Conservation (phyloP, 2,113 vertebrate genomes). For the Podarcis raffonei region DNA sequence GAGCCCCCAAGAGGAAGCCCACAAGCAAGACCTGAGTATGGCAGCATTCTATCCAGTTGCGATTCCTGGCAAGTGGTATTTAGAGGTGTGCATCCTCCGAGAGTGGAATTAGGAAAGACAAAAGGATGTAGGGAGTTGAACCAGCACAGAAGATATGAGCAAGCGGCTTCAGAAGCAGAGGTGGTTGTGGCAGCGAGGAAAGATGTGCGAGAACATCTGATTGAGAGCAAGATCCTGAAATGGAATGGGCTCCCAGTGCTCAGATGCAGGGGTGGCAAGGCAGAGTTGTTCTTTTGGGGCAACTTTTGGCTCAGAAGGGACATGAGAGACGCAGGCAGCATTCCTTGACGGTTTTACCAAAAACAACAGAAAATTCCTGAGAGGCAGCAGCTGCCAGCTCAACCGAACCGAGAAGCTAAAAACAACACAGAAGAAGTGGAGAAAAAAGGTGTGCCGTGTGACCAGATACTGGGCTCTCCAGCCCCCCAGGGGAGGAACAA, state of each 20-base stretch:
- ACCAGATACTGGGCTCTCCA: conserved; percentile 3
- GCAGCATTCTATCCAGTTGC: no score
- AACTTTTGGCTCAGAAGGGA: conserved; percentile 15
- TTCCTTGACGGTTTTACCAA: conserved; percentile 55
- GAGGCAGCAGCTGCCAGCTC: conserved; percentile 28
- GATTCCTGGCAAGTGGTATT: no score
- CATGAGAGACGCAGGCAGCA: conserved; percentile 35
- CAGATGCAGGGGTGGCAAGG: background rate
- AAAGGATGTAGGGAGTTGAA: fast-evolving
- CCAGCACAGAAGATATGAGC: background rate
- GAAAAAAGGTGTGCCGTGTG: fast-evolving
- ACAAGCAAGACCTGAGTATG: no score
- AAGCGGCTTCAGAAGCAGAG: background rate
- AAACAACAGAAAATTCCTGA: conserved; percentile 60
- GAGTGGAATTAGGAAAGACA: background rate
- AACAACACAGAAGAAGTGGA: conserved; percentile 20
- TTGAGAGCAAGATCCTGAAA: fast-evolving
- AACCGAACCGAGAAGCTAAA: conserved; percentile 12
- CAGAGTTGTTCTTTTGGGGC: background rate
- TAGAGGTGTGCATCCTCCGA: no score
- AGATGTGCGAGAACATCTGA: fast-evolving
- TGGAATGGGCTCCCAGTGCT: fast-evolving
- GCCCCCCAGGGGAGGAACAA: background rate
- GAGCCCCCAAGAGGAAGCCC: no score
- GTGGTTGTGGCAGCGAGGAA: no score